These are phyloP conservation scores for Mythimna loreyi DNA, from an alignment of 2,888 invertebrate species.

Conservation along the genomic window DNA sequence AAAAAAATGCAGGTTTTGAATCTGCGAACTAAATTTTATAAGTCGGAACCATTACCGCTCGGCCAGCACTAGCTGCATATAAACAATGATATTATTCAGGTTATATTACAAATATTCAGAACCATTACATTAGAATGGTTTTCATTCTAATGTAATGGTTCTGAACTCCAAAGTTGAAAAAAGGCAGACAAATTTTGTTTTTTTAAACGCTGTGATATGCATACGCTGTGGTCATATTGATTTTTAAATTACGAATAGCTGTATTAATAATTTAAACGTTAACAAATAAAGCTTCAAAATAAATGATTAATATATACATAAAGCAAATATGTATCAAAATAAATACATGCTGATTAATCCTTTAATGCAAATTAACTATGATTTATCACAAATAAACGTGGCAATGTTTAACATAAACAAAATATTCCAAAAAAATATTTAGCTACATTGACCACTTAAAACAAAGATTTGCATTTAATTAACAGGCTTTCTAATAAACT, in stretches of 20 bases:
- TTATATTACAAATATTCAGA: neutral
- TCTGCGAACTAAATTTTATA: too few species aligned
- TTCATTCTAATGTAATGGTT: too few species aligned
- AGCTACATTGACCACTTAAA: neutral
- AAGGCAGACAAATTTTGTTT: neutral
- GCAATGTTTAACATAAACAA: too few species aligned
- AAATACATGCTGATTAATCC: neutral
- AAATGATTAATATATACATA: too few species aligned
- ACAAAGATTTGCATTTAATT: neutral
- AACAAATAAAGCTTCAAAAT: too few species aligned
- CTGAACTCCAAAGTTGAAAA: neutral
- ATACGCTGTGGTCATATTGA: neutral
- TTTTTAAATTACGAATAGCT: slow-evolving; percentile 9
- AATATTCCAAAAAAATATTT: too few species aligned
- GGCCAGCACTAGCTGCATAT: too few species aligned
- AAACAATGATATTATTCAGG: too few species aligned
- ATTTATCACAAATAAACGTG: slow-evolving; percentile 8
- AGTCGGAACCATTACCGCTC: too few species aligned
- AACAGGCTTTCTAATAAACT: neutral
- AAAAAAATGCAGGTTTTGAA: too few species aligned
- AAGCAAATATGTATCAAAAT: too few species aligned
- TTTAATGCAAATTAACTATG: neutral
- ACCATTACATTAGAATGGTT: neutral
- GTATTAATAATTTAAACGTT: neutral
- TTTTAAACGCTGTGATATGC: neutral